These are phyloP conservation scores for Melipona bicolor DNA, from an alignment of 2,888 invertebrate genomes.

Conservation along the genomic window DNA sequence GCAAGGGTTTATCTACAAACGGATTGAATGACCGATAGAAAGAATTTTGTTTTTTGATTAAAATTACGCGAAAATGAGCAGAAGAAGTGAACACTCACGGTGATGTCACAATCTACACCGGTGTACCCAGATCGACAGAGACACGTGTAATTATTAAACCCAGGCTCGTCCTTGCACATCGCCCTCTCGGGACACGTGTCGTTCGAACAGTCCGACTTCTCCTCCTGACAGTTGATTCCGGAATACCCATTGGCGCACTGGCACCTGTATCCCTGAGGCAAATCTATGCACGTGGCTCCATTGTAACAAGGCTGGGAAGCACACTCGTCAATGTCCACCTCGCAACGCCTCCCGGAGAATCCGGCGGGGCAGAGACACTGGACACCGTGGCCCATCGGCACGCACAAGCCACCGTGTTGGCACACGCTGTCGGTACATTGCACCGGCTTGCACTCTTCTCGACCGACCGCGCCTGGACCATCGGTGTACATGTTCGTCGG, in stretches of 20 bases:
- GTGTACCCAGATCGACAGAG: conserved; percentile 97
- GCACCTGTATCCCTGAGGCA: conserved; percentile 95
- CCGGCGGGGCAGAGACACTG: conserved; percentile 98
- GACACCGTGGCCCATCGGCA: conserved; percentile 94
- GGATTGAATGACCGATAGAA: background rate
- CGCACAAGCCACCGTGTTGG: conserved; percentile 95
- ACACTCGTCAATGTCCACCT: conserved; percentile 98
- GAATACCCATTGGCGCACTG: conserved; percentile 94
- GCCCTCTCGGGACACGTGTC: conserved; percentile 97
- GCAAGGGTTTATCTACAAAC: conserved; percentile 92
- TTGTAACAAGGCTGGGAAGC: conserved; percentile 97
- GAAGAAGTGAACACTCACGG: conserved; percentile 85
- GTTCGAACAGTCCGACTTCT: conserved; percentile 93
- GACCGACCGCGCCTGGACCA: conserved; percentile 90
- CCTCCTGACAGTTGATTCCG: conserved; percentile 98
- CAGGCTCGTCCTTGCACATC: conserved; percentile 98
- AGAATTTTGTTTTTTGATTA: background rate
- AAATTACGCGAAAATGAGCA: too few species aligned
- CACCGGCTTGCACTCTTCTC: conserved; percentile 94
- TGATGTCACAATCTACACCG: conserved; percentile 95
- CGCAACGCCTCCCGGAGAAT: conserved; percentile 96
- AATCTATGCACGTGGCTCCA: conserved; percentile 95
- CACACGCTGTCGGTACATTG: conserved; percentile 95
- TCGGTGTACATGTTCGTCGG: conserved; percentile 95
- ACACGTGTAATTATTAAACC: conserved; percentile 95